Base-by-base conservation (phyloP, 2,888 invertebrate species). In the Flexamia atlantica region DNA sequence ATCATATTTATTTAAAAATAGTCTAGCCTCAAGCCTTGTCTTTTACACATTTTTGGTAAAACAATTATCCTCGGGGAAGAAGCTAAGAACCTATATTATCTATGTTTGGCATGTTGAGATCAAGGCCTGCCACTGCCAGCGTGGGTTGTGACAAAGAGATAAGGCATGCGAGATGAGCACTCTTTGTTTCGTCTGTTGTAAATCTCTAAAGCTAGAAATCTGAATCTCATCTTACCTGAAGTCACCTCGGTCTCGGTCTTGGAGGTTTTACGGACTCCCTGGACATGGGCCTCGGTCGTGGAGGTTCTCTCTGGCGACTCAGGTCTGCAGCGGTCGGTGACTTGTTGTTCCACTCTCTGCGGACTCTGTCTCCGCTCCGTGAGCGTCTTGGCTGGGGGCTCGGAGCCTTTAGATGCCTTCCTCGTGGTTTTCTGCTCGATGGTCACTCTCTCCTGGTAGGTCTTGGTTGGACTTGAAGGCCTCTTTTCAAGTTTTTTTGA, bases 401-500 rank as follows among this genome's bases (percentile, higher is more conserved):
- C 64, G 1, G 64, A 64, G 5, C 10, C 7, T 64, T 30, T 64
- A 7, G 64, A 60, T 7, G 80, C 28, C 57, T 80, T 80, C 57
- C 40, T 80, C 3, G 57, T 57, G n/a, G 53, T 53, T 30, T 42
- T 53, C 28, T 50, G 50, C 53, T 64, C 64, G 17, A 64, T 30
- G 3, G 25, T 64, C 64, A 82, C 82, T 28, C 46, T 70, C 53
- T 82, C 70, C 53, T 79, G 79, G 79, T 50, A 53, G 36, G 17
- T 10, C 36, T 80, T 36, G 32, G 53, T 57, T 28, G 80, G 50
- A 60, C 80, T 80, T 53, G 80, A 32, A 57, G 64, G 14, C n/a
- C 64, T 64, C 64, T 30, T 25, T 30, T 36, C 82, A 14, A 20
- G 50, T 72, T 42, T 82, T 72, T 46, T 82, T 50, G 42, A 82